Base-by-base conservation (phyloP, 1,140 invertebrate species). In the Globodera ellingtonae region DNA sequence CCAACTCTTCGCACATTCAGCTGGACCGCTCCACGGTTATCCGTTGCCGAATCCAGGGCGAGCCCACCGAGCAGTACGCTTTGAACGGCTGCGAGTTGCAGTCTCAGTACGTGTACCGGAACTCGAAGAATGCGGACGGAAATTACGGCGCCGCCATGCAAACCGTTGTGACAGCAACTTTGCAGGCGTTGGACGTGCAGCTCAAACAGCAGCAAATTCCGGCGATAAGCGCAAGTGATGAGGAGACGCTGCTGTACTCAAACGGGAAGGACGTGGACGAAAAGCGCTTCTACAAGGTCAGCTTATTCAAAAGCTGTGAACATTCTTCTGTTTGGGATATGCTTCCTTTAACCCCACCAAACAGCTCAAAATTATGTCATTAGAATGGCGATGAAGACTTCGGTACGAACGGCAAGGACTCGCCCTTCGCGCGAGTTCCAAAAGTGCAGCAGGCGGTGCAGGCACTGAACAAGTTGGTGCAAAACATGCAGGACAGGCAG, bases 211-310 rank as follows among this genome's bases (percentile, higher is more conserved):
- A 77, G 52, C n/a, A 72, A 47, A 71, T 79, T 35, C 78, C 69
- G 77, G 44, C 50, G 44, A 50, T 50, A 7, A 67, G 52, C 8
- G 69, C 65, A 46, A 7, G 13, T 9, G 77, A 86, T 21, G 77
- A 87, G 21, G 79, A 87, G 47, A 46, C 69, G 10, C 79, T 86
- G 21, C 21, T 87, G 66, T 86, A 83, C 81, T 69, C 78, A 72
- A 47, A 67, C 47, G 79, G 85, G 47, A 74, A 71, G 50, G 86
- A 86, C n/a, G 50, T 62, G 24, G 79, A 79, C 35, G 75, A 79
- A 72, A 84, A 85, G 74, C 84, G 81, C 21, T 87, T 86, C 78
- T 82, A 78, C 74, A 72, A 67, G 76, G 72, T 74, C 72, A 56
- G 44, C 21, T 35, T 35, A 35, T 35, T 35, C 35, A 35, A 35